Base-by-base conservation (phyloP, 1,140 invertebrate genomes). In the Bemisia tabaci region DNA sequence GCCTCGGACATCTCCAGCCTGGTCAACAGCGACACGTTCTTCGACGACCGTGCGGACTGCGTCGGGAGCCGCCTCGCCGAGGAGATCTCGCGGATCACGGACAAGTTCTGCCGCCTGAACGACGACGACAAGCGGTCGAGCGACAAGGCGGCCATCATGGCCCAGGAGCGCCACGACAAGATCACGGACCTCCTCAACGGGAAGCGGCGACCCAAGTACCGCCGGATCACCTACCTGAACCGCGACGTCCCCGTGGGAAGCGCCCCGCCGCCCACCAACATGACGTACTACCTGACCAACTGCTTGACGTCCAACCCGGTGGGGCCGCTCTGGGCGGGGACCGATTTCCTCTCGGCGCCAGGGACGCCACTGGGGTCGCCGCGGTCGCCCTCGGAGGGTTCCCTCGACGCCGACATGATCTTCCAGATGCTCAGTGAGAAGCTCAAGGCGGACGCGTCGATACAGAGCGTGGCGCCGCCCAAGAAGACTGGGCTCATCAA, bases 31-130 rank as follows among this genome's bases (percentile, higher is more conserved):
- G 33, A 48, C 17, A 48, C 5, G 5, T 78, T 87, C 63, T 72
- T 83, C 26, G 81, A 82, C 74, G 79, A 78, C 68, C 75, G 78
- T 17, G 83, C 84, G 68, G 78, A 83, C 11, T 66, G 62, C n/a
- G 60, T 87, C 67, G 33, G 33, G 5, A 9, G 5, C 5, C 5
- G 33, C 5, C 5, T 48, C 5, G 88, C 88, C 0, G 88, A 90
- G 69, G 89, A 92, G 75, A 91, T 91, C 58, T 85, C 88, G 58
- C 88, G 88, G 75, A 72, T 92, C 0, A 86, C 87, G 0, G 87
- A 91, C 72, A 88, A 89, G 73, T 75, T 91, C 23, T 87, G 70
- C 73, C 12, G 59, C 27, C n/a, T 69, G 21, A 23, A 59, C 39
- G 33, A 66, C 62, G 2, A 33, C 25, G 58, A 59, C 22, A 24